A percentile compares a stretch with the other conserved stretches of the same genome.
Evolutionary conservation across 2,113 vertebrate genomes (phyloP).

Genomic region (Gambusia holbrooki): DNA sequence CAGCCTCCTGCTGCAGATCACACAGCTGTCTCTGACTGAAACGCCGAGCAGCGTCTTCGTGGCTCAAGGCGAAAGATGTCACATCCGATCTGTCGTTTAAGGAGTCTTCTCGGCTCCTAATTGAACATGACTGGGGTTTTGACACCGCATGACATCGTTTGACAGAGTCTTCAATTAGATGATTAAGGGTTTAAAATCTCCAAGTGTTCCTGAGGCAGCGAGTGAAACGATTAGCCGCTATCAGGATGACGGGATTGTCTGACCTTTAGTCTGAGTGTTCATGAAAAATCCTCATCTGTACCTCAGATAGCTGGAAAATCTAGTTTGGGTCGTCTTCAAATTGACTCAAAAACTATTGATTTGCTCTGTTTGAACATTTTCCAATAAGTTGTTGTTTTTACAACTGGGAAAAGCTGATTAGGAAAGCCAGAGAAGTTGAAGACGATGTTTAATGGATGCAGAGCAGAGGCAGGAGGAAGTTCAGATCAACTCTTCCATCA

Average conservation of each 20-base stretch:
- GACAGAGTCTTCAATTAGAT: background rate
- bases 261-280: background rate
- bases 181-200: background rate
- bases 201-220: background rate
- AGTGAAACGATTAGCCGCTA: background rate
- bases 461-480: too few species aligned
- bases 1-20: slow-evolving; percentile 6
- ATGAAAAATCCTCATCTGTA: background rate
- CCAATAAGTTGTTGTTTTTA: too few species aligned
- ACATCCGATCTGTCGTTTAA: background rate
- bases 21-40: background rate
- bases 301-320: too few species aligned
- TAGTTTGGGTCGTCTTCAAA: too few species aligned
- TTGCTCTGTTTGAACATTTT: too few species aligned
- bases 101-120: background rate
- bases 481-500: too few species aligned
- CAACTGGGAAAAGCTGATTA: too few species aligned
- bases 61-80: background rate
- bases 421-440: too few species aligned
- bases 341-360: too few species aligned
- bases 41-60: background rate
- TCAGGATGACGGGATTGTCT: background rate
- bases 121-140: background rate
- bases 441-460: too few species aligned
- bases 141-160: background rate